Evolutionary conservation across 1,140 invertebrate species (phyloP).

Genomic region (Micrasema minimum): DNA sequence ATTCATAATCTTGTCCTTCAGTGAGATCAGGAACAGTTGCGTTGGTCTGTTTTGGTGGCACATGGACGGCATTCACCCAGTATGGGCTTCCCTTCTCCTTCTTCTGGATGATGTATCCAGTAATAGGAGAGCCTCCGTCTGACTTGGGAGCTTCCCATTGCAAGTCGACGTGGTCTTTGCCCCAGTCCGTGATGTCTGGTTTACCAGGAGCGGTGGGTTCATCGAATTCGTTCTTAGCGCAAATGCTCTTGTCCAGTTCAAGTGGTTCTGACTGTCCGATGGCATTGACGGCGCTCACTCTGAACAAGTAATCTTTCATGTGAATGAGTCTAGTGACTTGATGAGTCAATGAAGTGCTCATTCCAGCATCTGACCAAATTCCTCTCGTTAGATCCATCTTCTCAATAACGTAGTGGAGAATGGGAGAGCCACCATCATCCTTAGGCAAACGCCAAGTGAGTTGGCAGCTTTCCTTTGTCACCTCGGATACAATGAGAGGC

Average conservation of each 20-base stretch:
- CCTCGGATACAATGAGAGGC: conserved; percentile 84
- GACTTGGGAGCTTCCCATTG: conserved; percentile 87
- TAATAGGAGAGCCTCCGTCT: conserved; percentile 92
- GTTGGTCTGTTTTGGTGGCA: conserved; percentile 80
- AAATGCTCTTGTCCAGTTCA: conserved; percentile 85
- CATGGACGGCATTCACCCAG: conserved; percentile 90
- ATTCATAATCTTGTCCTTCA: conserved; percentile 96
- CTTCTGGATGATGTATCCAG: conserved; percentile 95
- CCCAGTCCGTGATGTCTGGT: conserved; percentile 90
- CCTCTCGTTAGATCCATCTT: conserved; percentile 96
- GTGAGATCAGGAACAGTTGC: conserved; percentile 88
- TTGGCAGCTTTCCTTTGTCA: conserved; percentile 91
- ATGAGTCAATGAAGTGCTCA: conserved; percentile 83
- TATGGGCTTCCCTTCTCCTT: conserved; percentile 93
- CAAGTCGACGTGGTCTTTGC: conserved; percentile 91
- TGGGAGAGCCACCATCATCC: conserved; percentile 93
- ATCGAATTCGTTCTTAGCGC: conserved; percentile 95
- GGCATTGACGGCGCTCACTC: conserved; percentile 92
- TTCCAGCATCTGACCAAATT: conserved; percentile 94
- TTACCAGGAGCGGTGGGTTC: conserved; percentile 92
- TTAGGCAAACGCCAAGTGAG: conserved; percentile 85
- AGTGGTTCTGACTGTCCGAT: conserved; percentile 95
- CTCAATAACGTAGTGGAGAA: conserved; percentile 96
- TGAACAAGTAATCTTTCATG: conserved; percentile 93
- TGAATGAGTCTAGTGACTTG: conserved; percentile 89